phyloP scores from a whole-genome alignment of 2,113 vertebrate species.

The Phalacrocorax brasilianus region DNA sequence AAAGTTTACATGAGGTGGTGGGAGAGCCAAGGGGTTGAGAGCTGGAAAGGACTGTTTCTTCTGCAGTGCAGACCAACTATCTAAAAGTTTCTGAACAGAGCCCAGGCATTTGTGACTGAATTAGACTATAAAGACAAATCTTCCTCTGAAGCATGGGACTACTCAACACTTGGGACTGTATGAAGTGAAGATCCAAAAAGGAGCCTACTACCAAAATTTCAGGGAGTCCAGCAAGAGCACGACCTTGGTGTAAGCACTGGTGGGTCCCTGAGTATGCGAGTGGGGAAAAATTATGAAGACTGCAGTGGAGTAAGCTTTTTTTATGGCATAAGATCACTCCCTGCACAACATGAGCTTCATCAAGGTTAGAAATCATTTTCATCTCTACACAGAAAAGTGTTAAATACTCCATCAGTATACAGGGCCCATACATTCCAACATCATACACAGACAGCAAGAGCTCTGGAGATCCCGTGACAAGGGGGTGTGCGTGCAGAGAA shows the following conservation, averaged over 20 bases:
- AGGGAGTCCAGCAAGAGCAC: neutral
- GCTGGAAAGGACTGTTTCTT: neutral
- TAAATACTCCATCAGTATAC: neutral
- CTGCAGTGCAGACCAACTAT: neutral
- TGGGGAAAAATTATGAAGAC: neutral
- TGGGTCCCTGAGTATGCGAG: rapidly evolving
- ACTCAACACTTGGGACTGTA: neutral
- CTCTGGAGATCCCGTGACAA: too few species aligned
- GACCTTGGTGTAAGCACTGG: rapidly evolving
- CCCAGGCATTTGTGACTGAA: neutral
- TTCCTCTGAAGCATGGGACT: neutral
- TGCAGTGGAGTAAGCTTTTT: neutral
- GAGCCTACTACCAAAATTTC: neutral
- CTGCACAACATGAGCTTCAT: neutral
- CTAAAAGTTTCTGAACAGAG: neutral
- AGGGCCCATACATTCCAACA: neutral
- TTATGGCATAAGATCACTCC: neutral
- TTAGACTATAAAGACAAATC: neutral
- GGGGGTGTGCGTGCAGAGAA: neutral
- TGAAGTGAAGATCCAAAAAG: neutral
- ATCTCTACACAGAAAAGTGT: neutral
- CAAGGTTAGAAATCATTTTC: neutral
- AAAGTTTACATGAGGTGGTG: neutral
- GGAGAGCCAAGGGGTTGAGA: neutral
- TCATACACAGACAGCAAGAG: neutral